phyloP scores from a whole-genome alignment of 2,888 invertebrate genomes.

The Drosophila helvetica region DNA sequence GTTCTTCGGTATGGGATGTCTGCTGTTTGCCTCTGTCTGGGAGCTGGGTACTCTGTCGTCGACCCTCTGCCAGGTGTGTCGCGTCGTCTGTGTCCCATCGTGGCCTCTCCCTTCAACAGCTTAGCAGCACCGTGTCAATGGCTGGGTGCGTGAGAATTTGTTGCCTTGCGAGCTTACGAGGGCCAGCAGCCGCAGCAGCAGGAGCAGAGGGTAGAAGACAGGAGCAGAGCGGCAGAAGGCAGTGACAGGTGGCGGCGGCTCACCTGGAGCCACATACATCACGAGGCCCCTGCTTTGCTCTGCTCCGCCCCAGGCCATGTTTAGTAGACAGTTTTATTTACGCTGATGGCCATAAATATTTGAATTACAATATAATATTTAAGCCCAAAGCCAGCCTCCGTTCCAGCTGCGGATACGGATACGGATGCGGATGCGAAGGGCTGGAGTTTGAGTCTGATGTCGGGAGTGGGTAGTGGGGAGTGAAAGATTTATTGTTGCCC shows the following conservation, averaged over 20 bases:
- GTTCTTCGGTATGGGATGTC: neutral
- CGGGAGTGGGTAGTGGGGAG: conserved; percentile 17
- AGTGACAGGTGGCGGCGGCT: conserved; percentile 39
- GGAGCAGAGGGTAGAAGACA: neutral
- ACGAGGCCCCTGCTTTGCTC: conserved; percentile 10
- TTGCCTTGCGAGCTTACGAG: conserved; percentile 56
- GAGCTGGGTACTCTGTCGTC: neutral
- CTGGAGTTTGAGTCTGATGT: conserved; percentile 9
- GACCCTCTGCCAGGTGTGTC: conserved; percentile 8
- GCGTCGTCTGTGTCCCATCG: conserved; percentile 6
- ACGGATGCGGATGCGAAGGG: too few species aligned
- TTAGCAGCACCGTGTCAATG: conserved; percentile 72
- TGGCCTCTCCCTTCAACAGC: conserved; percentile 46
- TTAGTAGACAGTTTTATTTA: conserved; percentile 75
- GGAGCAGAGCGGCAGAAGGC: neutral
- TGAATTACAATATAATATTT: conserved; percentile 79
- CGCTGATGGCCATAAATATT: conserved; percentile 78
- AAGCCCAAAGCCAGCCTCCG: conserved; percentile 52
- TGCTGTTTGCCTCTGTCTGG: neutral
- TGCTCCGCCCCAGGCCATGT: conserved; percentile 22
- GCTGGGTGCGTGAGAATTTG: conserved; percentile 70
- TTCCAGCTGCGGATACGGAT: too few species aligned
- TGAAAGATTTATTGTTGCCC: conserved; percentile 73
- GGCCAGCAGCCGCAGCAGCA: neutral
- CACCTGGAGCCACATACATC: conserved; percentile 58